phyloP scores from a whole-genome alignment of 1,140 invertebrate species.

The Amyelois transitella region DNA sequence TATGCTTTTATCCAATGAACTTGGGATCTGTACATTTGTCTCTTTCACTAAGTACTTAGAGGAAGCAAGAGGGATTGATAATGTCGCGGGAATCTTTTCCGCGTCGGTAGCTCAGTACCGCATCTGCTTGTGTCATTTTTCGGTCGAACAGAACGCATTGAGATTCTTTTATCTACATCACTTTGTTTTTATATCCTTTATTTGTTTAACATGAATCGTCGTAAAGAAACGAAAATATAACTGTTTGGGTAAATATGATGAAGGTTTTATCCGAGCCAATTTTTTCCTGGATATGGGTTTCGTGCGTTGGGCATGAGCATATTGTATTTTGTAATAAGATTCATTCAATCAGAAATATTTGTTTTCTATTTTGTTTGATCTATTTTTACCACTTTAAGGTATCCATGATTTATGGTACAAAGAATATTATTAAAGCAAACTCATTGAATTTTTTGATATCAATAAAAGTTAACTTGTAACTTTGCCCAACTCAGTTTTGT shows the following conservation, averaged over 20 bases:
- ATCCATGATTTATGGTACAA: too few species aligned
- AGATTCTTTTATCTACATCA: constrained; percentile 18
- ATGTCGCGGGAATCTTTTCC: constrained; percentile 9
- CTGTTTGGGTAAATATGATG: background rate
- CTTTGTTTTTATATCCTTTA: constrained; percentile 10
- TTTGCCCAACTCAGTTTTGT: too few species aligned
- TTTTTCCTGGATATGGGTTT: background rate
- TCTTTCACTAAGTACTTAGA: constrained; percentile 12
- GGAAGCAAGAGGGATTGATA: constrained; percentile 13
- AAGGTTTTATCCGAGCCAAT: background rate
- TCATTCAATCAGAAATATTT: background rate
- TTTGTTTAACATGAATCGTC: constrained; percentile 5
- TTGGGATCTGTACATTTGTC: constrained; percentile 11
- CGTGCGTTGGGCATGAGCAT: background rate
- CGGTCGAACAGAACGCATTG: constrained; percentile 15
- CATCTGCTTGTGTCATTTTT: constrained; percentile 28
- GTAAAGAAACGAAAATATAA: constrained; percentile 1
- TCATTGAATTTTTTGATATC: too few species aligned
- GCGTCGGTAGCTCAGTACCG: constrained; percentile 15
- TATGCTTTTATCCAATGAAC: constrained; percentile 14
- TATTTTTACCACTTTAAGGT: background rate
- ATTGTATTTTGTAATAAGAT: background rate
- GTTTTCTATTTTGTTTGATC: background rate
- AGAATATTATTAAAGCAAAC: too few species aligned
- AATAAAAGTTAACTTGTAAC: too few species aligned